phyloP scores from a whole-genome alignment of 2,888 invertebrate species.

The Drosophila mercatorum region DNA sequence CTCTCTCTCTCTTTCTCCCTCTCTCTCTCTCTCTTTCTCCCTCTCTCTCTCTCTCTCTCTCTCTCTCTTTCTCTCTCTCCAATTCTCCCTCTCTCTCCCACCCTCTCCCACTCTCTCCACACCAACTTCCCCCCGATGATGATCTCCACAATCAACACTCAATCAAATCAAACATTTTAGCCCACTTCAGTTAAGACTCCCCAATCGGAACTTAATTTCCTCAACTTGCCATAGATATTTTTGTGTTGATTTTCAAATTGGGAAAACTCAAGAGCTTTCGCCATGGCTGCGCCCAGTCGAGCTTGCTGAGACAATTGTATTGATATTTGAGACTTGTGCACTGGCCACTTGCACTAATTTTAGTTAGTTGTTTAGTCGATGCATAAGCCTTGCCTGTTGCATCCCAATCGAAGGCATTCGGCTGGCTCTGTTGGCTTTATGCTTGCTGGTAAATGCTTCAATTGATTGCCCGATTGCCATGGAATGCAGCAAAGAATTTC shows the following conservation, averaged over 20 bases:
- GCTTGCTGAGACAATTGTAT: not conserved
- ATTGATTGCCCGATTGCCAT: conserved; percentile 23
- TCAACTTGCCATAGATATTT: not conserved
- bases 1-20: not conserved
- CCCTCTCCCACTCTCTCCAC: too few species aligned
- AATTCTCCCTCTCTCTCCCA: too few species aligned
- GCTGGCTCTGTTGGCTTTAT: not conserved
- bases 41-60: too few species aligned
- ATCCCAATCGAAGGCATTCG: conserved; percentile 5
- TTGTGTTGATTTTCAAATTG: not conserved
- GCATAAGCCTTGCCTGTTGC: not conserved
- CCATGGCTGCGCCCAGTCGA: not conserved
- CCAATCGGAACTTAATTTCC: not conserved
- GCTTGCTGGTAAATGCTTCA: conserved; percentile 18
- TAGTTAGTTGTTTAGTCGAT: not conserved
- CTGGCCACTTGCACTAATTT: not conserved
- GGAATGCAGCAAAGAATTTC: conserved; percentile 31
- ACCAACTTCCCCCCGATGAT: too few species aligned
- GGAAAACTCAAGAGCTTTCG: not conserved
- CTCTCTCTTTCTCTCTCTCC: too few species aligned
- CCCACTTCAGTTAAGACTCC: not conserved
- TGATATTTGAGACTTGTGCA: not conserved
- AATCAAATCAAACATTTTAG: not conserved
- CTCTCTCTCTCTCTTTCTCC: too few species aligned
- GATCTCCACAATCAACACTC: not conserved